Percentiles rank a stretch among this genome's conserved stretches.
Conservation (phyloP, 2,888 invertebrate species). For the Leptogaster cylindrica region DNA sequence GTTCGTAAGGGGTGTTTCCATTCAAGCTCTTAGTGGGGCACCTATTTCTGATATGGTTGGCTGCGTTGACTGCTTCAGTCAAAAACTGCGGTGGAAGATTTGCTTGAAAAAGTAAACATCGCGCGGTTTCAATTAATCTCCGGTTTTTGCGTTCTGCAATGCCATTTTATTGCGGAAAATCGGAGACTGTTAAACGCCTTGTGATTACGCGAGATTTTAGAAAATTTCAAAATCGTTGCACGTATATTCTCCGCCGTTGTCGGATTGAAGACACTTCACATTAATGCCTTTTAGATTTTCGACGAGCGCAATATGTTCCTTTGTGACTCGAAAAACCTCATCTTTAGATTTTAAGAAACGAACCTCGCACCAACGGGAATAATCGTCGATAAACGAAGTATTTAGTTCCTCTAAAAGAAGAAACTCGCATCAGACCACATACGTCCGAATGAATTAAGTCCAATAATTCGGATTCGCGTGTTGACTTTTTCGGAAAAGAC, state of each 20-base stretch:
- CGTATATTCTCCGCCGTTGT: neutral
- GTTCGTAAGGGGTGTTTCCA: neutral
- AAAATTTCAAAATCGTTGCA: neutral
- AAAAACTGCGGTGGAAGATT: neutral
- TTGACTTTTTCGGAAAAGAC: too few species aligned
- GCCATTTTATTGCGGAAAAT: slow-evolving; percentile 1
- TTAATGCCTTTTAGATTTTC: neutral
- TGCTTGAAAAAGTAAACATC: neutral
- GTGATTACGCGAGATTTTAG: neutral
- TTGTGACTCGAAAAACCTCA: neutral
- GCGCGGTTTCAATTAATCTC: neutral
- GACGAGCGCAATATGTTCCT: neutral
- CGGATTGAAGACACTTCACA: neutral
- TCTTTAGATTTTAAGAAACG: neutral
- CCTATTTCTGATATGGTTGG: slow-evolving; percentile 1
- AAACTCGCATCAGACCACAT: neutral
- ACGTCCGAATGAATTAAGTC: neutral
- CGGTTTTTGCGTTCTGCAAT: neutral
- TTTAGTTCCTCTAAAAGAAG: neutral
- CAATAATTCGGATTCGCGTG: too few species aligned
- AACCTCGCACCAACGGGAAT: neutral
- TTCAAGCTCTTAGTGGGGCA: neutral
- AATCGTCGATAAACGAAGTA: neutral
- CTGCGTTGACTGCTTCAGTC: slow-evolving; percentile 10
- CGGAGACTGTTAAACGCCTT: neutral